phyloP scores from a whole-genome alignment of 2,888 invertebrate species.

The Stenotaenia linearis region DNA sequence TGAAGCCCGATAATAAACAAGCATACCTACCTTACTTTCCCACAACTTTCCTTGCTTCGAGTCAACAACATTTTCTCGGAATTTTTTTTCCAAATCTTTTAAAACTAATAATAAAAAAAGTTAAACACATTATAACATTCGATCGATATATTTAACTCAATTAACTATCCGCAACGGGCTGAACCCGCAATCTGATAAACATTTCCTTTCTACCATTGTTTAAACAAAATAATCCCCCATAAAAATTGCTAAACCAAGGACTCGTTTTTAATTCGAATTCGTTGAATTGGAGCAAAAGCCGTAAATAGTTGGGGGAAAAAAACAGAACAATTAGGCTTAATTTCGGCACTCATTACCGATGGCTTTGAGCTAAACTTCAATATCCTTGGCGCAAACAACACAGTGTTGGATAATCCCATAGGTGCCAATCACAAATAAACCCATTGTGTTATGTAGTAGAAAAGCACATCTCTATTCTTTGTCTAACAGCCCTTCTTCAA shows the following conservation, averaged over 20 bases:
- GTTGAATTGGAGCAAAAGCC: background rate
- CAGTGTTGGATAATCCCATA: background rate
- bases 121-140: no score
- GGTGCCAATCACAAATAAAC: constrained; percentile 8
- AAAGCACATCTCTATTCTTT: constrained; percentile 15
- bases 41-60: no score
- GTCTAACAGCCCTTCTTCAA: constrained; percentile 12
- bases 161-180: no score
- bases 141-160: no score
- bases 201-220: no score
- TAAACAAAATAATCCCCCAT: no score
- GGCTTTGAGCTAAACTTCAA: background rate
- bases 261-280: background rate
- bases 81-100: no score
- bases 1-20: background rate
- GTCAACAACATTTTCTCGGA: no score
- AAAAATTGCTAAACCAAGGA: no score
- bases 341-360: background rate
- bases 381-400: background rate
- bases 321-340: background rate
- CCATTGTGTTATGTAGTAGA: background rate
- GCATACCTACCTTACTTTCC: no score
- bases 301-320: background rate
- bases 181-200: no score
- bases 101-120: no score